Percentiles rank a stretch among this genome's conserved stretches.
Conservation (phyloP, 2,888 invertebrate genomes). For the Stomorhina lunata region DNA sequence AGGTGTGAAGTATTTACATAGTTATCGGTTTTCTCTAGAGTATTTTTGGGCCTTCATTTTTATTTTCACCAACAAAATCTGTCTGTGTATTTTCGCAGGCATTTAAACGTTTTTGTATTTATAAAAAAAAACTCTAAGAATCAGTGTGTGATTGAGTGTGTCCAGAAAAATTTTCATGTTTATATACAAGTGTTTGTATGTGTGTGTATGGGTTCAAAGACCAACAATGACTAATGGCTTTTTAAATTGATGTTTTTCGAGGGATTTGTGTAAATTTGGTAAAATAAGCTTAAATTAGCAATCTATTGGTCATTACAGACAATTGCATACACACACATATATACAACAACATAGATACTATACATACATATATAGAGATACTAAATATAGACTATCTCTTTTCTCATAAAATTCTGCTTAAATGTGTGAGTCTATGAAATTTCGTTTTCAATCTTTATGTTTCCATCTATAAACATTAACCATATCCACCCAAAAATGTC, state of each 20-base stretch:
- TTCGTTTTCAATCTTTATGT: background rate
- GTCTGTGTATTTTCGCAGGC: background rate
- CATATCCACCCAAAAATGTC: background rate
- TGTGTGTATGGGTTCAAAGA: constrained; percentile 22
- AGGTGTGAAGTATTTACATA: constrained; percentile 60
- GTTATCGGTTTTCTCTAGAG: constrained; percentile 42
- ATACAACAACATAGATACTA: no score
- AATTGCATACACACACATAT: background rate
- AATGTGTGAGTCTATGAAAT: no score
- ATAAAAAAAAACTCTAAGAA: background rate
- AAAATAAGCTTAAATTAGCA: constrained; percentile 61
- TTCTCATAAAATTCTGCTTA: no score
- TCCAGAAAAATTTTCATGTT: no score
- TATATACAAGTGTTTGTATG: no score
- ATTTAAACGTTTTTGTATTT: constrained; percentile 13
- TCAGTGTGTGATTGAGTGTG: background rate
- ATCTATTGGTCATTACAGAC: constrained; percentile 54
- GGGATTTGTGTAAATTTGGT: constrained; percentile 62
- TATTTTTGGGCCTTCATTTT: background rate
- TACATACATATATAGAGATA: background rate
- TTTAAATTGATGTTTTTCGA: constrained; percentile 63
- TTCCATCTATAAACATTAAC: constrained; percentile 19
- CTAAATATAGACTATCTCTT: background rate
- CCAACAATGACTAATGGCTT: constrained; percentile 63
- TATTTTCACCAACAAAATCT: background rate